These are phyloP conservation scores for Drosophila quinaria DNA, from an alignment of 2,888 invertebrate species.

Conservation along the genomic window DNA sequence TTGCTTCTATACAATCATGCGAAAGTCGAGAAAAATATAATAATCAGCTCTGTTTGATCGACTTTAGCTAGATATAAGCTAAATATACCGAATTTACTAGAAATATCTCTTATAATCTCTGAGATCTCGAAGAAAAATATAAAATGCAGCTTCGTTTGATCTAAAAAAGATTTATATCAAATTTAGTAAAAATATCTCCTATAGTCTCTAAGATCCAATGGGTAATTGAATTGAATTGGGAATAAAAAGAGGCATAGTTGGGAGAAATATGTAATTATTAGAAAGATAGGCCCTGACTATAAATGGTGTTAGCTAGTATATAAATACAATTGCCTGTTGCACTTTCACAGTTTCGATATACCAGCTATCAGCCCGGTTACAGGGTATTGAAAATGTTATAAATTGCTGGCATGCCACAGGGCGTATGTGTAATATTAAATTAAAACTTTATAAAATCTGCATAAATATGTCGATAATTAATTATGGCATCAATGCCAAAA, in stretches of 20 bases:
- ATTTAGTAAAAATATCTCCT: neutral
- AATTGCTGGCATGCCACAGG: constrained; percentile 25
- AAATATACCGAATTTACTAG: no score
- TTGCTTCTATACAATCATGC: neutral
- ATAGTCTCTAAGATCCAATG: neutral
- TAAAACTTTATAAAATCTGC: constrained; percentile 22
- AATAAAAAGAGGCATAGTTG: no score
- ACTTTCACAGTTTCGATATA: neutral
- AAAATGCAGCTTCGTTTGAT: neutral
- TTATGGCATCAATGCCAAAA: constrained; percentile 17
- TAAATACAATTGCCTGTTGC: neutral
- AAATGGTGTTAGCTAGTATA: neutral
- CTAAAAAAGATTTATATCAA: neutral
- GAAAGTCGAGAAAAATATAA: neutral
- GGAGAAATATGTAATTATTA: neutral
- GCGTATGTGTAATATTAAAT: constrained; percentile 42
- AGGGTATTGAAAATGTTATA: neutral
- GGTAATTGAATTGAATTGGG: no score
- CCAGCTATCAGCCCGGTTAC: no score
- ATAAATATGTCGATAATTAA: constrained; percentile 31
- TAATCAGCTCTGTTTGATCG: no score
- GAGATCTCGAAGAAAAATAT: neutral
- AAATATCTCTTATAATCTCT: no score
- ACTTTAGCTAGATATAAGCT: no score
- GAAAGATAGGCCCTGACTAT: neutral